Evolutionary conservation across 1,140 invertebrate species (phyloP), one percentile per base, ranked within the genome.

Genomic region (Drosophila nannoptera): DNA sequence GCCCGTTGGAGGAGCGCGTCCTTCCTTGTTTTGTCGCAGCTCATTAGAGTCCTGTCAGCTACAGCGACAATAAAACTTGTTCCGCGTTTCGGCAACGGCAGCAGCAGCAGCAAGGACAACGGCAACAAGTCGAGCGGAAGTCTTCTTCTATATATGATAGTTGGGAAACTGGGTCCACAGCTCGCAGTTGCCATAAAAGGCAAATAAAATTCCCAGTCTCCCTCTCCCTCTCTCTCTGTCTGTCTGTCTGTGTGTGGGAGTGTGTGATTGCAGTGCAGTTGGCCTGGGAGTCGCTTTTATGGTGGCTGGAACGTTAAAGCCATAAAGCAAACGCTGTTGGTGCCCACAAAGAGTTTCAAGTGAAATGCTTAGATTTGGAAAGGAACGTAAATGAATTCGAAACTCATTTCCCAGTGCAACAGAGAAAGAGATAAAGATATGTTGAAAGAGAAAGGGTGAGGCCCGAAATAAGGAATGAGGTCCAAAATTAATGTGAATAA

Each of bases 131-230:
- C 40, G 53, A 52, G 32, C 48, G 68, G 62, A 66, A 59, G 40
- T 66, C 31, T 38, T n/a, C 54, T 38, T 58, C 31, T 65, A 40
- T 59, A 40, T 14, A 29, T 38, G 61, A 53, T 65, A 65, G 68
- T 59, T 53, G 64, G 36, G 54, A 40, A 9, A 53, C 60, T 50
- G 50, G 32, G 32, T 22, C 32, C 36, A 36, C 6, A 6, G 38
- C 38, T 50, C 12, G 36, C 32, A 66, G 55, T 45, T 76, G 22
- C 46, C 64, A 77, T 65, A 56, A 72, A 56, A 49, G 40, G 22
- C 58, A 65, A 52, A 69, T 69, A 70, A 69, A 84, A 83, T 84
- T 83, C 84, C 71, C 80, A 78, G 80, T 69, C 32, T 14, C 16
- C 12, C 29, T 31, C n/a, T 35, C n/a, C 16, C 4, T 49, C 45